A percentile compares a stretch with the other conserved stretches of the same genome.
These are phyloP conservation scores for Nysson spinosus DNA, from an alignment of 2,888 invertebrate species.

Conservation along the genomic window DNA sequence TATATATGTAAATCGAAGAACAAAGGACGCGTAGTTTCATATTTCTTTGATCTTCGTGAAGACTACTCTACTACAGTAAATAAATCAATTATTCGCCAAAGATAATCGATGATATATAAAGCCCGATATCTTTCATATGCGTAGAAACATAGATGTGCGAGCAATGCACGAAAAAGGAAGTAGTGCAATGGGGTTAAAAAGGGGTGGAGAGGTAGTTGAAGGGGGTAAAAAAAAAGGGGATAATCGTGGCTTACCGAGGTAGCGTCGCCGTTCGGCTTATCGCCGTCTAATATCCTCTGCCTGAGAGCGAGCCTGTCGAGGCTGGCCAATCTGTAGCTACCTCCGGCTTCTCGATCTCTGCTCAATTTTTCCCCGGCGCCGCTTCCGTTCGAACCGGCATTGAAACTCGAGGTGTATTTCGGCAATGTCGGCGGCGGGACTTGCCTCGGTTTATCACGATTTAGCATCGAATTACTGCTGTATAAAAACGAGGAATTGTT, in stretches of 20 bases:
- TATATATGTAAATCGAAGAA: no score
- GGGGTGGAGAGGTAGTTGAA: neutral
- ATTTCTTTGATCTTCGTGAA: no score
- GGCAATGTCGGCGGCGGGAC: conserved; percentile 89
- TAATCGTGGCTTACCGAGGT: conserved; percentile 69
- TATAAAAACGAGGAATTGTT: conserved; percentile 74
- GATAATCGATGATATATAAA: no score
- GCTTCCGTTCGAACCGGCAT: conserved; percentile 85
- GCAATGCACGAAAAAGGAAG: no score
- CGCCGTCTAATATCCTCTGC: conserved; percentile 88
- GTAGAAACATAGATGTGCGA: no score
- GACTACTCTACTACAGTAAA: no score
- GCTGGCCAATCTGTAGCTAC: conserved; percentile 88
- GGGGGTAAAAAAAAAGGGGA: conserved; percentile 7
- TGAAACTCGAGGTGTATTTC: conserved; percentile 88
- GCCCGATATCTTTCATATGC: no score
- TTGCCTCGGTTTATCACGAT: conserved; percentile 79
- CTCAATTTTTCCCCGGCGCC: conserved; percentile 80
- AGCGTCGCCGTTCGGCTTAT: conserved; percentile 78
- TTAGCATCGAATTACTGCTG: conserved; percentile 70
- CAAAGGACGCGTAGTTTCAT: no score
- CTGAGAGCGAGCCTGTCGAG: conserved; percentile 89
- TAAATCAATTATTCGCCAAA: no score
- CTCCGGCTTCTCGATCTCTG: conserved; percentile 84
- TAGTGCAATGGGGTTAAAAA: no score